Percentiles rank a stretch among this genome's conserved stretches.
Evolutionary conservation across 2,888 invertebrate species (phyloP).

Genomic region (Sinohyriopsis cumingii): DNA sequence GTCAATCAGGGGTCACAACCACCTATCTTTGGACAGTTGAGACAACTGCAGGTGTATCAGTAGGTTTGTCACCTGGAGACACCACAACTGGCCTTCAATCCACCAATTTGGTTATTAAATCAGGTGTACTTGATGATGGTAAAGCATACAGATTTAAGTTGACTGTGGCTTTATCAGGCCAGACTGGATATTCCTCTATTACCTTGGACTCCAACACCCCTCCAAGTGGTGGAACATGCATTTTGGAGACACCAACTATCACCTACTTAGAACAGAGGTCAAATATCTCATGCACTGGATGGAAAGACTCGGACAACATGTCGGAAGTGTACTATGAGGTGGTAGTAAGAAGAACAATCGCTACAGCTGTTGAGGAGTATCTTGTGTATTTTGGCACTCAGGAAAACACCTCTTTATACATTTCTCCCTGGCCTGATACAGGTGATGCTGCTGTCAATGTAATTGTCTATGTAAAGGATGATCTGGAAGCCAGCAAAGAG

Average conservation of each 20-base stretch:
- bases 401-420: slow-evolving; percentile 30
- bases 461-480: slow-evolving; percentile 46
- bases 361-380: slow-evolving; percentile 20
- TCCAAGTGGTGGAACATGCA: slow-evolving; percentile 41
- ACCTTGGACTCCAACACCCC: slow-evolving; percentile 29
- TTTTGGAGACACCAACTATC: slow-evolving; percentile 13
- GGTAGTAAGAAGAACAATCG: slow-evolving; percentile 22
- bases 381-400: slow-evolving; percentile 44
- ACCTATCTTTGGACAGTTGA: slow-evolving; percentile 45
- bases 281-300: slow-evolving; percentile 39
- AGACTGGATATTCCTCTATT: slow-evolving; percentile 28
- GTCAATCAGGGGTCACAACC: slow-evolving; percentile 21
- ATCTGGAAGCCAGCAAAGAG: slow-evolving; percentile 31
- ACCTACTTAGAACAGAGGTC: slow-evolving; percentile 30
- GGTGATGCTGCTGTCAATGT: slow-evolving; percentile 26
- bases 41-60: not conserved
- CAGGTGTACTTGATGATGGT: slow-evolving; percentile 25
- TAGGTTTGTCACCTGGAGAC: slow-evolving; percentile 2
- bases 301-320: slow-evolving; percentile 38
- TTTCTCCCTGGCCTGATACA: slow-evolving; percentile 42
- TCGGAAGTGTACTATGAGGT: slow-evolving; percentile 35
- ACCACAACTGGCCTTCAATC: slow-evolving; percentile 1
- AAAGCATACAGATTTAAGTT: slow-evolving; percentile 41
- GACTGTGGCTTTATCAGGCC: slow-evolving; percentile 14
- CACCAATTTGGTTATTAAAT: slow-evolving; percentile 38